Conservation (phyloP, 2,797 vertebrate genomes). For the Anabas testudineus region DNA sequence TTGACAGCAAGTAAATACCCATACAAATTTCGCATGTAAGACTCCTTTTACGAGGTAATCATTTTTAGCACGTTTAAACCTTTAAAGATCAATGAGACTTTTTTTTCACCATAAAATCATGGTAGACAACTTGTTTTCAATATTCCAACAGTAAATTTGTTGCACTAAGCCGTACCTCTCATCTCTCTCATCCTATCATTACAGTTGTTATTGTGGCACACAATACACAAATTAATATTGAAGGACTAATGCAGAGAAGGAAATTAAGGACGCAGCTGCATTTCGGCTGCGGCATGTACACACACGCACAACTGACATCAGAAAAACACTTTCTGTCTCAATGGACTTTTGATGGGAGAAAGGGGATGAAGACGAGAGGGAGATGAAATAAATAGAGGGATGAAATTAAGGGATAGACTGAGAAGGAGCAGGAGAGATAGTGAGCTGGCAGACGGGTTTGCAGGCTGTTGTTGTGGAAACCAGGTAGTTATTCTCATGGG, state of each 20-base stretch:
- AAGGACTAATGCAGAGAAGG: constrained; percentile 8
- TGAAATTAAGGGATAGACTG: constrained; percentile 19
- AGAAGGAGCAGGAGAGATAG: background rate
- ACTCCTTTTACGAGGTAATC: too few species aligned
- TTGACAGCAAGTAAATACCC: too few species aligned
- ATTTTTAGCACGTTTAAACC: too few species aligned
- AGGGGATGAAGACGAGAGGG: constrained; percentile 19
- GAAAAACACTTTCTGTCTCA: constrained; percentile 64
- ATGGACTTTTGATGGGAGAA: constrained; percentile 47
- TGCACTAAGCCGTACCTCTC: background rate
- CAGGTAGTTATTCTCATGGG: constrained; percentile 50
- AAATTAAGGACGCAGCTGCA: constrained; percentile 55
- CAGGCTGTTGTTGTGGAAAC: constrained; percentile 68
- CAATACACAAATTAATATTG: background rate
- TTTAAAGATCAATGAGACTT: background rate
- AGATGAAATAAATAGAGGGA: constrained; percentile 32
- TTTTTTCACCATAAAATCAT: too few species aligned
- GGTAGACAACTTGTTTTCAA: background rate
- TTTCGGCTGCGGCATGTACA: background rate
- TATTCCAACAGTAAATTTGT: background rate
- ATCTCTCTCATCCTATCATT: background rate
- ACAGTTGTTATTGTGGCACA: background rate
- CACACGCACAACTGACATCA: constrained; percentile 20
- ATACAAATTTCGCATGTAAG: too few species aligned
- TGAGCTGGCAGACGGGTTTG: constrained; percentile 41